These are phyloP conservation scores for Laupala kohalensis DNA, from an alignment of 1,140 invertebrate genomes.

Conservation along the genomic window DNA sequence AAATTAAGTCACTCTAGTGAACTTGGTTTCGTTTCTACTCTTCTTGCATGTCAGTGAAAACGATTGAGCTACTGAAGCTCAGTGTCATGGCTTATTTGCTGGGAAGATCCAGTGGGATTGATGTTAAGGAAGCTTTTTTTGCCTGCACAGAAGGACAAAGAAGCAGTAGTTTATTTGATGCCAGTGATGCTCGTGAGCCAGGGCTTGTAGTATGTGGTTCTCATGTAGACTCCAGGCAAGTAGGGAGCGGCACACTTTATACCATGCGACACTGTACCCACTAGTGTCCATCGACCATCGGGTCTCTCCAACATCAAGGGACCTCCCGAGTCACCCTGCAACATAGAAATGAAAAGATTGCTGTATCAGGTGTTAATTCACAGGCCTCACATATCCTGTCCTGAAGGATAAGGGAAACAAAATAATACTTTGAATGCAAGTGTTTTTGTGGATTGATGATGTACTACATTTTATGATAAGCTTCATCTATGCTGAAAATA, in stretches of 20 bases:
- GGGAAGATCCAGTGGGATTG: not conserved
- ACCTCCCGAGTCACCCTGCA: conserved; percentile 85
- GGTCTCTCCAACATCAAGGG: conserved; percentile 70
- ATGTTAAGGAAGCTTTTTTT: too few species aligned
- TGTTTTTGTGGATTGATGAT: too few species aligned
- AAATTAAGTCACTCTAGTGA: not conserved
- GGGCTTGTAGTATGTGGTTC: conserved; percentile 78
- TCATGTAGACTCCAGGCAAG: conserved; percentile 83
- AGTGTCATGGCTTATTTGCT: not conserved
- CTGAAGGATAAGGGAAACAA: too few species aligned
- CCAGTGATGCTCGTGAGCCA: conserved; percentile 79
- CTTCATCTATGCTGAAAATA: too few species aligned
- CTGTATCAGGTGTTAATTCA: too few species aligned
- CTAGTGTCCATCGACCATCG: conserved; percentile 76
- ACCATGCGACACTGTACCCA: conserved; percentile 89
- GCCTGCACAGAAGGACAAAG: too few species aligned
- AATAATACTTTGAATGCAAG: too few species aligned
- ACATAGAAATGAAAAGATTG: conserved; percentile 10
- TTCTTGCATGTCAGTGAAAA: too few species aligned
- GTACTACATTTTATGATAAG: too few species aligned
- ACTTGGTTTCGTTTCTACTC: too few species aligned
- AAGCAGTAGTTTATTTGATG: conserved; percentile 27
- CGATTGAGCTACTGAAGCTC: not conserved
- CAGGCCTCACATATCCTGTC: too few species aligned
- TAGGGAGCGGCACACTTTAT: conserved; percentile 87